Evolutionary conservation across 2,888 invertebrate species (phyloP).

Genomic region (Iphiclides podalirius): DNA sequence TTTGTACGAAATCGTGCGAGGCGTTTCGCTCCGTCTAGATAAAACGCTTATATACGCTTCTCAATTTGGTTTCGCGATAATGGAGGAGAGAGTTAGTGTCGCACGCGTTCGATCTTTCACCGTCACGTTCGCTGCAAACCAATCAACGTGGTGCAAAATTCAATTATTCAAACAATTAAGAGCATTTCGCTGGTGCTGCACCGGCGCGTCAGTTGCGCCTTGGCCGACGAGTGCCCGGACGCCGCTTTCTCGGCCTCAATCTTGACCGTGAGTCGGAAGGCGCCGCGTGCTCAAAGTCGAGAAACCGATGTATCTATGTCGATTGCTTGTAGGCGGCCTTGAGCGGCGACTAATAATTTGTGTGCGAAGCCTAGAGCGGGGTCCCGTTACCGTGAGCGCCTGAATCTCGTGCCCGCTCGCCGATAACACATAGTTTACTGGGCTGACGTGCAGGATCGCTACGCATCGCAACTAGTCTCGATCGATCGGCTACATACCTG

Average conservation of each 20-base stretch:
- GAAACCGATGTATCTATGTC: conserved; percentile 77
- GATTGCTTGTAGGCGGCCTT: conserved; percentile 78
- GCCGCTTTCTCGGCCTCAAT: conserved; percentile 73
- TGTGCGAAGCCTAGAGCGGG: conserved; percentile 67
- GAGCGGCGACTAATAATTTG: conserved; percentile 75
- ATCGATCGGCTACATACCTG: background rate
- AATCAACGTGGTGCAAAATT: conserved; percentile 42
- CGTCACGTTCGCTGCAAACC: conserved; percentile 38
- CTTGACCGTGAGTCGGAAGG: conserved; percentile 61
- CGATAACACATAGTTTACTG: conserved; percentile 38
- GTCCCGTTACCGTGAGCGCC: conserved; percentile 69
- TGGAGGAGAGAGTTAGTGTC: conserved; percentile 48
- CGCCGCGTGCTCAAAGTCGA: conserved; percentile 72
- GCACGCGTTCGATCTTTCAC: conserved; percentile 34
- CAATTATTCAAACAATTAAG: conserved; percentile 41
- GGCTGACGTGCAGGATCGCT: background rate
- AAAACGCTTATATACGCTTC: conserved; percentile 36
- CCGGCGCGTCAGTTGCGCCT: conserved; percentile 30
- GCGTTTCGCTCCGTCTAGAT: conserved; percentile 34
- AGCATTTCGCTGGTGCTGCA: conserved; percentile 37
- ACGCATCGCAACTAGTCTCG: conserved; percentile 1
- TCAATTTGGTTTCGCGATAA: conserved; percentile 37
- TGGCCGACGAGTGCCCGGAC: conserved; percentile 25
- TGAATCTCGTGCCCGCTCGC: conserved; percentile 60
- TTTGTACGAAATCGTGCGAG: conserved; percentile 35